These are phyloP conservation scores for Heliocidaris tuberculata DNA, from an alignment of 35 echinoderm and acorn worm species.

Conservation along the genomic window DNA sequence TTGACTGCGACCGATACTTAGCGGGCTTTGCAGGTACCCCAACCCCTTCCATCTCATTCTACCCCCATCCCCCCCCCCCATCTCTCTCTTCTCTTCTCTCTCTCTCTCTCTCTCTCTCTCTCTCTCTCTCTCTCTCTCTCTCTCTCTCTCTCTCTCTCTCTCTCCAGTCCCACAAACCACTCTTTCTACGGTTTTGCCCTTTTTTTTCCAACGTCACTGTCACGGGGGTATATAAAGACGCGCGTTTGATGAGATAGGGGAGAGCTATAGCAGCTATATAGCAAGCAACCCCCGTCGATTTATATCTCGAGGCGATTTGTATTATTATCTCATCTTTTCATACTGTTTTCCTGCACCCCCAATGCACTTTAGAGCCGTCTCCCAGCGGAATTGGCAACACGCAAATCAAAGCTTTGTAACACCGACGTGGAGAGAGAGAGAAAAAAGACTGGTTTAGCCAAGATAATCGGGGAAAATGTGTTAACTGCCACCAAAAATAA, in stretches of 20 bases:
- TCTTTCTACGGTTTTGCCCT: neutral
- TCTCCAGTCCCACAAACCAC: neutral
- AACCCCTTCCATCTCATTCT: neutral
- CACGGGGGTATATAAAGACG: neutral
- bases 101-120: neutral
- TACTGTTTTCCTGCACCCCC: slow-evolving; percentile 30
- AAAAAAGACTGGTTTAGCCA: no score
- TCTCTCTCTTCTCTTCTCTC: no score
- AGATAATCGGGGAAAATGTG: no score
- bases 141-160: neutral
- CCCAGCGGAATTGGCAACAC: slow-evolving; percentile 16
- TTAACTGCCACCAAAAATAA: no score
- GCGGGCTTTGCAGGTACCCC: no score
- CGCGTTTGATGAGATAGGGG: neutral
- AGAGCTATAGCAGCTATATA: neutral
- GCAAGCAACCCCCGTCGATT: slow-evolving; percentile 32
- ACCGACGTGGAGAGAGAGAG: neutral
- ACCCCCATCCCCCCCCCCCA: no score
- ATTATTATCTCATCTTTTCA: slow-evolving; percentile 48
- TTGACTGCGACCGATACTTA: neutral
- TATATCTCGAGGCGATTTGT: slow-evolving; percentile 24
- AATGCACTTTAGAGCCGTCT: slow-evolving; percentile 25
- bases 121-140: neutral
- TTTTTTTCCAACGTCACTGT: neutral
- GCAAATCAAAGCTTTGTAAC: slow-evolving; percentile 22